These are phyloP conservation scores for Rosalia funebris DNA, from an alignment of 2,888 invertebrate genomes.

Conservation along the genomic window DNA sequence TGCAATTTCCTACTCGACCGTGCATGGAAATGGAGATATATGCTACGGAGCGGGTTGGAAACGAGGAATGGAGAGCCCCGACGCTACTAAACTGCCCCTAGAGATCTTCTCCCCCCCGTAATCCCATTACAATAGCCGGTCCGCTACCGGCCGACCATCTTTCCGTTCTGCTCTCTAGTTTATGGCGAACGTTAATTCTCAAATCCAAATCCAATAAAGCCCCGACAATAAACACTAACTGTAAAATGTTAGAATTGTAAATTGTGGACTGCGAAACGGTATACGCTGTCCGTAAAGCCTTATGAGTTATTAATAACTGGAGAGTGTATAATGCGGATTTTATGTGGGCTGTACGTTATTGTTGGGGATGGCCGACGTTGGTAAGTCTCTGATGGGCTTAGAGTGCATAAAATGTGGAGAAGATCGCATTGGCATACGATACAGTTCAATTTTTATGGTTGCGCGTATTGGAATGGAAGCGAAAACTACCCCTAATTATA, in stretches of 20 bases:
- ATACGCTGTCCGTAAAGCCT: constrained; percentile 1
- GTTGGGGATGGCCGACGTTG: neutral
- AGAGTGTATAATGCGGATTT: constrained; percentile 19
- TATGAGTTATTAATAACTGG: constrained; percentile 20
- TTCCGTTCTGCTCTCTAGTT: constrained; percentile 20
- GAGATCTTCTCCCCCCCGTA: constrained; percentile 33
- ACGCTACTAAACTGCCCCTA: constrained; percentile 28
- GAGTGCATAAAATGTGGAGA: neutral
- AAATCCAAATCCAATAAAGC: constrained; percentile 35
- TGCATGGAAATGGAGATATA: constrained; percentile 39
- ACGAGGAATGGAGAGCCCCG: constrained; percentile 20
- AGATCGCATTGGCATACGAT: too few relatives aligned
- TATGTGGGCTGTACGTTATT: neutral
- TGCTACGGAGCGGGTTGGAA: constrained; percentile 10
- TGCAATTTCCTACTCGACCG: neutral
- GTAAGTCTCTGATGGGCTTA: neutral
- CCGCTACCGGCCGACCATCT: constrained; percentile 15
- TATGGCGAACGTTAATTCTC: constrained; percentile 32
- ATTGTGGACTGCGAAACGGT: constrained; percentile 23
- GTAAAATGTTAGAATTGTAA: constrained; percentile 35
- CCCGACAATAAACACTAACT: constrained; percentile 31
- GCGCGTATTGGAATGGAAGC: too few relatives aligned
- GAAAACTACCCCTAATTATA: too few relatives aligned
- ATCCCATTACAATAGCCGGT: constrained; percentile 38
- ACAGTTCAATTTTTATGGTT: too few relatives aligned